Percentiles rank a stretch among this genome's conserved stretches.
Evolutionary conservation across 2,797 vertebrate species (phyloP).

Genomic region (Pyrocephalus nanus): DNA sequence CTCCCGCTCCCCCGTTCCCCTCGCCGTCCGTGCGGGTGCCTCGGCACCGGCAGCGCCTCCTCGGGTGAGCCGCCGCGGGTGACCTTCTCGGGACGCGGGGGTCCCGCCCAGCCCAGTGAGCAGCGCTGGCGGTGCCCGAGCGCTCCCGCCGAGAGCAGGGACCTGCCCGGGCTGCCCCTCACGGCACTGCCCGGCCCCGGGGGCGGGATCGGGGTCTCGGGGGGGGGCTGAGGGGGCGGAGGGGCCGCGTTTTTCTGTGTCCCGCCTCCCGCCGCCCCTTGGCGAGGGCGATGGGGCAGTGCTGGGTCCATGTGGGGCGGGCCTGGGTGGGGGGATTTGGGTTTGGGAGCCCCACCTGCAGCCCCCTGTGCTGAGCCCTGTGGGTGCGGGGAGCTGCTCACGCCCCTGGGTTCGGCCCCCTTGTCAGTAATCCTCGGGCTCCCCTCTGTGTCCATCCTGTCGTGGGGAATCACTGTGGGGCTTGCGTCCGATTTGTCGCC

Average conservation of each 20-base stretch:
- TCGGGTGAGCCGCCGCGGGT: background rate
- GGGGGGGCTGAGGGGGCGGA: background rate
- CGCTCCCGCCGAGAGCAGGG: background rate
- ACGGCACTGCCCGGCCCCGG: background rate
- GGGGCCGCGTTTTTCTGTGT: background rate
- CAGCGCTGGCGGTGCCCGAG: background rate
- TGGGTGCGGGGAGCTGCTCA: background rate
- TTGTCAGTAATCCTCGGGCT: background rate
- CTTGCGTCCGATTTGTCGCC: background rate
- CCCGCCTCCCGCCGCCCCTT: background rate
- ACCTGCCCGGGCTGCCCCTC: background rate
- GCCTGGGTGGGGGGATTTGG: background rate
- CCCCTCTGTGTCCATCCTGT: fast-evolving
- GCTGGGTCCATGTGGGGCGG: background rate
- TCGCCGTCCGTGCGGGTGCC: background rate
- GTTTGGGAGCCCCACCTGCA: background rate
- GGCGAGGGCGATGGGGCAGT: background rate
- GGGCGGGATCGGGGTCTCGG: background rate
- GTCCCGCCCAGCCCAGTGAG: background rate
- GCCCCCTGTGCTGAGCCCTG: background rate
- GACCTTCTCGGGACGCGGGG: background rate
- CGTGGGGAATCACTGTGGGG: background rate
- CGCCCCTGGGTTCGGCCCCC: background rate
- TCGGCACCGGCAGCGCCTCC: background rate
- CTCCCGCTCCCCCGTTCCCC: background rate